These are phyloP conservation scores for Aleiodes testaceus DNA, from an alignment of 2,888 invertebrate species.

Conservation along the genomic window DNA sequence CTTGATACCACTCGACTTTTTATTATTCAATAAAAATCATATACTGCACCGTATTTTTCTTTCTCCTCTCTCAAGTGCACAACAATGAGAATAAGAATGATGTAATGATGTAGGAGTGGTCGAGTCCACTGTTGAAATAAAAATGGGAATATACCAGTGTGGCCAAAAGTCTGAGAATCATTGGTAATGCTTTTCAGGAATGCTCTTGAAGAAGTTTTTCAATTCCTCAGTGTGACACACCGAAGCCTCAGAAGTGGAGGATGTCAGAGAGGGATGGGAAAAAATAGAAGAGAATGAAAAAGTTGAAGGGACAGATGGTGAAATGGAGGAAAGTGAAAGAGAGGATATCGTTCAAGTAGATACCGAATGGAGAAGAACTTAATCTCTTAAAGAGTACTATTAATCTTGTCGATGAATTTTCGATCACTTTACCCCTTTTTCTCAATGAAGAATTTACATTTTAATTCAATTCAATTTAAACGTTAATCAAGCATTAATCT, in stretches of 20 bases:
- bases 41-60: slow-evolving; percentile 39
- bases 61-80: not conserved
- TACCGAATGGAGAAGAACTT: slow-evolving; percentile 24
- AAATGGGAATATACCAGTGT: not conserved
- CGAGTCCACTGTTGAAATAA: not conserved
- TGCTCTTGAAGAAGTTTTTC: slow-evolving; percentile 52
- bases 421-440: not conserved
- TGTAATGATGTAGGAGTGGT: not conserved
- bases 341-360: slow-evolving; percentile 11
- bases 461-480: not conserved
- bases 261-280: not conserved
- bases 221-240: slow-evolving; percentile 48
- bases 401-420: slow-evolving; percentile 22
- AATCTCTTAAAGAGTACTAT: slow-evolving; percentile 39
- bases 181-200: slow-evolving; percentile 50
- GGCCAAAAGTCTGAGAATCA: slow-evolving; percentile 10
- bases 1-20: slow-evolving; percentile 39
- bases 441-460: slow-evolving; percentile 16
- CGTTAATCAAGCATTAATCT: not conserved
- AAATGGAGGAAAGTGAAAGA: slow-evolving; percentile 21
- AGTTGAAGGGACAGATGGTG: slow-evolving; percentile 12
- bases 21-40: slow-evolving; percentile 52
- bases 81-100: not conserved
- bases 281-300: not conserved
- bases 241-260: slow-evolving; percentile 8